Evolutionary conservation across 2,113 vertebrate species (phyloP).

Genomic region (Cebidichthys violaceus): DNA sequence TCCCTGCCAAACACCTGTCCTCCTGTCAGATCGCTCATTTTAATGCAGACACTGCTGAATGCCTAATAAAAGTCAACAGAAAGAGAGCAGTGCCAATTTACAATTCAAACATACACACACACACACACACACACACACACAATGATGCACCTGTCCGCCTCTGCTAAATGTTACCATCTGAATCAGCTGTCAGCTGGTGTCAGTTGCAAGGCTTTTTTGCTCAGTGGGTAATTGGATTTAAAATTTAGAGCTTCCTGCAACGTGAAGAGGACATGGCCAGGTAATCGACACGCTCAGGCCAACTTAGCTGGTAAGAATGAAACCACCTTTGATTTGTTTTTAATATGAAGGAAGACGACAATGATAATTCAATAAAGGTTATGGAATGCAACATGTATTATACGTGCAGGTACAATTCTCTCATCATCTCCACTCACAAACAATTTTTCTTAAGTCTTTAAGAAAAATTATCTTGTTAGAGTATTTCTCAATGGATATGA

Average conservation of each 20-base stretch:
- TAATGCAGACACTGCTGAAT: conserved; percentile 15
- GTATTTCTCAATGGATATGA: conserved; percentile 11
- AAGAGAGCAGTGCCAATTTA: conserved; percentile 40
- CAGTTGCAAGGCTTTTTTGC: conserved; percentile 45
- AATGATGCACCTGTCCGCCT: conserved; percentile 40
- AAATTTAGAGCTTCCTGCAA: conserved; percentile 51
- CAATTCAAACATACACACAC: conserved; percentile 23
- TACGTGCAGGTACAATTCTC: too few relatives aligned
- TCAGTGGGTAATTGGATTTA: conserved; percentile 56
- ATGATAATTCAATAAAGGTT: background rate
- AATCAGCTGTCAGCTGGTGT: conserved; percentile 53
- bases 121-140: background rate
- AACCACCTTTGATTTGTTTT: conserved; percentile 46
- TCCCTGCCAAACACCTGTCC: conserved; percentile 36
- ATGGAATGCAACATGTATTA: background rate
- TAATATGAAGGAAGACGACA: background rate
- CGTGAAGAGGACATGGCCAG: conserved; percentile 15
- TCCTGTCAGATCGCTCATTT: conserved; percentile 46
- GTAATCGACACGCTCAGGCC: conserved; percentile 34
- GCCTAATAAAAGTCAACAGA: conserved; percentile 44
- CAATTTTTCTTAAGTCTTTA: conserved; percentile 5
- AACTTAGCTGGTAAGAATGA: conserved; percentile 22
- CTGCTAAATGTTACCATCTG: conserved; percentile 64
- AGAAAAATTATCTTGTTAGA: background rate
- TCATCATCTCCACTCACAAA: background rate